phyloP scores from a whole-genome alignment of 1,140 invertebrate genomes.

The Diorhabda elongata region DNA sequence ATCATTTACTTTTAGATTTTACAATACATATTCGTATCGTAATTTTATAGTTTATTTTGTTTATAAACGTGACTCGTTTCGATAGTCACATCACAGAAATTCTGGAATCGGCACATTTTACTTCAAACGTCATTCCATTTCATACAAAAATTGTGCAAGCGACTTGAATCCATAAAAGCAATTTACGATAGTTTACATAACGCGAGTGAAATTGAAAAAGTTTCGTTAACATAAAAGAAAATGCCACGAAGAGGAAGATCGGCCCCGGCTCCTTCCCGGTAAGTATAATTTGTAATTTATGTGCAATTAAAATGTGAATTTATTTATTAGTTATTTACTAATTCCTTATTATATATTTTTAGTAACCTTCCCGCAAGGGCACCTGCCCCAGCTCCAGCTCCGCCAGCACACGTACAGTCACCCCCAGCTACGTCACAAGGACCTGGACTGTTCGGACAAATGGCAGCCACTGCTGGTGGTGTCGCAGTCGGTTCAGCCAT shows the following conservation, averaged over 20 bases:
- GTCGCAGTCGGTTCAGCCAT: slow-evolving; percentile 85
- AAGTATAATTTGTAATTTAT: slow-evolving; percentile 4
- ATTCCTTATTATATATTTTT: slow-evolving; percentile 22
- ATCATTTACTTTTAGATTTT: no score
- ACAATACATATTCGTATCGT: no score
- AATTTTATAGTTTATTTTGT: no score
- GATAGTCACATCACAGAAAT: no score
- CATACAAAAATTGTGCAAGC: no score
- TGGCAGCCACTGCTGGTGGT: slow-evolving; percentile 87
- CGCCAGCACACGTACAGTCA: slow-evolving; percentile 50
- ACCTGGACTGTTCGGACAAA: slow-evolving; percentile 72
- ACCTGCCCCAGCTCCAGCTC: slow-evolving; percentile 50
- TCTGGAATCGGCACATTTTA: no score
- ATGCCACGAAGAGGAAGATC: slow-evolving; percentile 75
- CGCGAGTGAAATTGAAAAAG: no score
- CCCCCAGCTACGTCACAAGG: slow-evolving; percentile 59
- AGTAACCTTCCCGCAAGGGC: slow-evolving; percentile 49
- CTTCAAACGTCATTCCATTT: no score
- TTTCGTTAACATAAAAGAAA: slow-evolving; percentile 33
- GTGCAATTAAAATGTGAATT: not conserved
- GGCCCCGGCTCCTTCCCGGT: slow-evolving; percentile 42
- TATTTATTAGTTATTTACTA: not conserved
- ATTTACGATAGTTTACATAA: no score
- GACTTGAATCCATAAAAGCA: no score
- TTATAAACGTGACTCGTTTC: no score